Conservation (phyloP, 2,888 invertebrate species). For the Gymnosoma rotundatum region DNA sequence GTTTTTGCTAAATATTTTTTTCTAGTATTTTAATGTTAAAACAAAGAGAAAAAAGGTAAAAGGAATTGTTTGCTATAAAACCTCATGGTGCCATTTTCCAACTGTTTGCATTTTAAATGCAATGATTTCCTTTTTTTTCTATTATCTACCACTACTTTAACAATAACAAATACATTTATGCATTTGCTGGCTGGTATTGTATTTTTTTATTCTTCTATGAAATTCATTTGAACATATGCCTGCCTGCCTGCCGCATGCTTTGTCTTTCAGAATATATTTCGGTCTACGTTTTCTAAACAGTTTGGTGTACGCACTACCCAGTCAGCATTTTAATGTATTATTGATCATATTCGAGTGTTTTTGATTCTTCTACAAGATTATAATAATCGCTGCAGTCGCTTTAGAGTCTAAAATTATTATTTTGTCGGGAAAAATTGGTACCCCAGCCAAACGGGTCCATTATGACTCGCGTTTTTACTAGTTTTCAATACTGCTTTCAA, state of each 20-base stretch:
- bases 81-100: conserved; percentile 71
- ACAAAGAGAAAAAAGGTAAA: conserved; percentile 50
- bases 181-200: conserved; percentile 40
- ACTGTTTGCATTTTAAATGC: conserved; percentile 80
- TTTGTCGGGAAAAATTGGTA: too few relatives aligned
- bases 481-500: too few relatives aligned
- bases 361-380: too few relatives aligned
- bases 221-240: conserved; percentile 41
- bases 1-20: conserved; percentile 20
- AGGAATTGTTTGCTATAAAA: conserved; percentile 71
- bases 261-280: not conserved
- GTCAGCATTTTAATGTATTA: too few relatives aligned
- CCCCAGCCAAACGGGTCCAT: too few relatives aligned
- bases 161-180: conserved; percentile 28
- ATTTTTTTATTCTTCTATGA: conserved; percentile 57
- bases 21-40: conserved; percentile 13
- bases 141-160: conserved; percentile 38
- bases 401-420: too few relatives aligned
- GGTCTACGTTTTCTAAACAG: conserved; percentile 45
- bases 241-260: conserved; percentile 11
- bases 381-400: too few relatives aligned
- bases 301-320: conserved; percentile 29
- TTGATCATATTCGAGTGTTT: too few relatives aligned
- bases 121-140: conserved; percentile 77
- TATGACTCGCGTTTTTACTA: too few relatives aligned